Evolutionary conservation across 2,888 invertebrate species (phyloP).

Genomic region (Thymelicus acteon): DNA sequence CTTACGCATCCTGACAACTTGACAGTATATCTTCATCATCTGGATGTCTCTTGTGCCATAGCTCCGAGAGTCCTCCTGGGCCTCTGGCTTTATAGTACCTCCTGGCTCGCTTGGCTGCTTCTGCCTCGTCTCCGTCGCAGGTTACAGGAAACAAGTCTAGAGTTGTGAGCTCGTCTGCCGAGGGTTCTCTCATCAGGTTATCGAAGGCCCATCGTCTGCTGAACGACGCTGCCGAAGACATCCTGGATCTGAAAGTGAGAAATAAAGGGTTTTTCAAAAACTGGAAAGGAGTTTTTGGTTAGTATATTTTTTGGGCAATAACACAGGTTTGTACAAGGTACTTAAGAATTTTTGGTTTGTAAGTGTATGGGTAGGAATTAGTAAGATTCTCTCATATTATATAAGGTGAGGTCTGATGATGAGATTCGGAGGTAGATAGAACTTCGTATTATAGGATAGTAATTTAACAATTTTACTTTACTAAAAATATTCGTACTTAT

Average conservation of each 20-base stretch:
- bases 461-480: no score
- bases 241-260: constrained; percentile 58
- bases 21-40: constrained; percentile 78
- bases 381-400: no score
- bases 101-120: constrained; percentile 71
- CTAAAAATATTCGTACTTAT: no score
- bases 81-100: constrained; percentile 72
- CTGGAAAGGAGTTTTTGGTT: no score
- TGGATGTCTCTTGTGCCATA: constrained; percentile 74
- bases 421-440: no score
- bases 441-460: no score
- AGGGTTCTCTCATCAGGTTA: constrained; percentile 66
- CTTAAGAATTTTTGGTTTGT: no score
- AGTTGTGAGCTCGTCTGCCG: constrained; percentile 63
- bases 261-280: not conserved
- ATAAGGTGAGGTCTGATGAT: no score
- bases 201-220: constrained; percentile 79
- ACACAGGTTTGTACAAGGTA: no score
- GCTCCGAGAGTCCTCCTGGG: constrained; percentile 67
- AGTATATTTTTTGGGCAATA: no score
- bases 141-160: constrained; percentile 66
- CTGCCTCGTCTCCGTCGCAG: constrained; percentile 67
- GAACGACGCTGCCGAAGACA: constrained; percentile 82
- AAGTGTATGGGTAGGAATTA: no score
- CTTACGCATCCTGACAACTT: constrained; percentile 79